These are phyloP conservation scores for Falco peregrinus DNA, from an alignment of 2,797 vertebrate species.

Conservation along the genomic window DNA sequence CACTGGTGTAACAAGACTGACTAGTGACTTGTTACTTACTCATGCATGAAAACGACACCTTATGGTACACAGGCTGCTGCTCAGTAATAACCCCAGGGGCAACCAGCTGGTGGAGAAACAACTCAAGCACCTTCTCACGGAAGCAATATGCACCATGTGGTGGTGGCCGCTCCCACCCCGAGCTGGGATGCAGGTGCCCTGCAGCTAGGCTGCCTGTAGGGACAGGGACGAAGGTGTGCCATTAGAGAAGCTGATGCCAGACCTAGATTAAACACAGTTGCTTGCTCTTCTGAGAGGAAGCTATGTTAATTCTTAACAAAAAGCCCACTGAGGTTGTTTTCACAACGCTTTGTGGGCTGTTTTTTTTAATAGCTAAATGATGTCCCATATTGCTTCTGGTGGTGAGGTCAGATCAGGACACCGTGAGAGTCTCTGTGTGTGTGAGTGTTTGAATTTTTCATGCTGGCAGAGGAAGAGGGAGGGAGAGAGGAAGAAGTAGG, in stretches of 20 bases:
- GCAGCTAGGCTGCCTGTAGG: not conserved
- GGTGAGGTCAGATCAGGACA: slow-evolving; percentile 14
- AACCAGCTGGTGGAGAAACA: not conserved
- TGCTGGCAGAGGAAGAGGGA: slow-evolving; percentile 12
- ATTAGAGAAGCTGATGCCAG: not conserved
- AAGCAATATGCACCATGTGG: not conserved
- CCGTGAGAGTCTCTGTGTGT: not conserved
- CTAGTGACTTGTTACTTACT: slow-evolving; percentile 19
- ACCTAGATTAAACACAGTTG: not conserved
- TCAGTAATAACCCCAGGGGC: not conserved
- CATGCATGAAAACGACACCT: not conserved
- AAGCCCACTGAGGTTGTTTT: slow-evolving; percentile 12
- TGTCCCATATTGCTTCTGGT: slow-evolving; percentile 15
- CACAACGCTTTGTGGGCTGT: not conserved
- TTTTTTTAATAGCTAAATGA: not conserved
- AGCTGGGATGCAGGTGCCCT: not conserved
- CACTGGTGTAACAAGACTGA: not conserved
- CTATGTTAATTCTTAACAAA: not conserved
- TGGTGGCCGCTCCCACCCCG: not conserved
- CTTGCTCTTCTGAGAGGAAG: slow-evolving; percentile 17
- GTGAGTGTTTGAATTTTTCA: slow-evolving; percentile 25
- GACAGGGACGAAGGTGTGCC: not conserved
- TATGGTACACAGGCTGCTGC: not conserved
- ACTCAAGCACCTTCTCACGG: not conserved
- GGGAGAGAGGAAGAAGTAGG: not conserved